Percentiles rank a stretch among this genome's conserved stretches.
These are phyloP conservation scores for Ailuropoda melanoleuca DNA, from an alignment of 2,113 vertebrate genomes.

Conservation along the genomic window DNA sequence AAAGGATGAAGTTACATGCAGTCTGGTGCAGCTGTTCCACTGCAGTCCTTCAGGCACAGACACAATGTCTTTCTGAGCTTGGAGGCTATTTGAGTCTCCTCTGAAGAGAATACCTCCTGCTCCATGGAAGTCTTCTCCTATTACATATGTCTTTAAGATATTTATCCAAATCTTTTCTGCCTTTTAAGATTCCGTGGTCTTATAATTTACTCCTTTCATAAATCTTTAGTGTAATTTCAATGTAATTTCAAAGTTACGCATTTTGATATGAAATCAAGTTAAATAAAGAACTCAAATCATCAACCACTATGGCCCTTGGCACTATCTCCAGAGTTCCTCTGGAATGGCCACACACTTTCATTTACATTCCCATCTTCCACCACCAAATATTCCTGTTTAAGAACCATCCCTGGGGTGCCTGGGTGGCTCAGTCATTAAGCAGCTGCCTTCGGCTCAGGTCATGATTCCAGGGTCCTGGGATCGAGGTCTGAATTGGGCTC, in stretches of 20 bases:
- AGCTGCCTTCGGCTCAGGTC: too few relatives aligned
- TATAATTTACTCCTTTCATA: not conserved
- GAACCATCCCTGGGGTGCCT: too few relatives aligned
- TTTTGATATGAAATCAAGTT: not conserved
- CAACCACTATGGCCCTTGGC: rapidly evolving
- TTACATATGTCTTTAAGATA: not conserved
- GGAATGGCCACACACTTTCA: not conserved
- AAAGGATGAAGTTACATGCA: not conserved
- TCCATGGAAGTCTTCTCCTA: not conserved
- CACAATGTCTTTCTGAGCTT: not conserved
- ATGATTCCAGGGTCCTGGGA: too few relatives aligned
- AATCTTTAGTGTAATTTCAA: not conserved
- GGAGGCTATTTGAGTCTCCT: not conserved
- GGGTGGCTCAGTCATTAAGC: too few relatives aligned
- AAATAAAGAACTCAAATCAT: not conserved
- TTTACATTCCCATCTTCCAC: not conserved
- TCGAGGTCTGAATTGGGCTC: too few relatives aligned
- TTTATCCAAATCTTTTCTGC: not conserved
- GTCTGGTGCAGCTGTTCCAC: not conserved
- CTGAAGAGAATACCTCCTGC: not conserved
- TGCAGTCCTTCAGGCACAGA: not conserved
- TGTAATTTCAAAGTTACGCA: not conserved
- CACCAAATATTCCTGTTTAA: not conserved
- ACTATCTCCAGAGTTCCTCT: not conserved
- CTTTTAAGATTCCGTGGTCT: not conserved